phyloP scores from a whole-genome alignment of 2,888 invertebrate species.

The Unio delphinus region DNA sequence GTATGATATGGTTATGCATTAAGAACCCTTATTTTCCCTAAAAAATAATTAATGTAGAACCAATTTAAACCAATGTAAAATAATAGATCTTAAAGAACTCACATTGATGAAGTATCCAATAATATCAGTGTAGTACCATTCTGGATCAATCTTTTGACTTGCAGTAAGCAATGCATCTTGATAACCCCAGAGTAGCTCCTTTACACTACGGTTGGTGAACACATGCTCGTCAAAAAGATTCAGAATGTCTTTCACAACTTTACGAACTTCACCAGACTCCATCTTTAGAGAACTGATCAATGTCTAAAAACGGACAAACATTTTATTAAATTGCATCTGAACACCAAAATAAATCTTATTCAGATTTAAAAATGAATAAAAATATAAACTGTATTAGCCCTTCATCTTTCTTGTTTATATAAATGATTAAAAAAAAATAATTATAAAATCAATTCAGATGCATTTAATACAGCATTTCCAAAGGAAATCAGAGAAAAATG shows the following conservation, averaged over 20 bases:
- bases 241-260: slow-evolving; percentile 18
- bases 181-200: slow-evolving; percentile 83
- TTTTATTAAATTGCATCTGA: neutral
- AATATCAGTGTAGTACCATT: slow-evolving; percentile 56
- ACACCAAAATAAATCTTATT: neutral
- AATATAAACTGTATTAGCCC: too few species aligned
- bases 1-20: too few species aligned
- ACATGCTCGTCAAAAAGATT: slow-evolving; percentile 36
- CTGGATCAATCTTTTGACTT: slow-evolving; percentile 38
- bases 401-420: too few species aligned
- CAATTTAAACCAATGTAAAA: neutral
- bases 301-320: slow-evolving; percentile 33
- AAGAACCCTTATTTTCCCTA: too few species aligned
- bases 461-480: too few species aligned
- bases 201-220: slow-evolving; percentile 50
- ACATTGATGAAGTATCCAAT: slow-evolving; percentile 67
- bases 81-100: slow-evolving; percentile 14
- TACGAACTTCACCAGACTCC: slow-evolving; percentile 25
- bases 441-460: too few species aligned
- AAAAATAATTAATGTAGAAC: too few species aligned
- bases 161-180: slow-evolving; percentile 79
- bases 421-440: too few species aligned
- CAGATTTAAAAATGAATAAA: too few species aligned
- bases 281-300: slow-evolving; percentile 40
- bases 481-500: too few species aligned